Percentiles rank a stretch among this genome's conserved stretches.
Evolutionary conservation across 2,888 invertebrate genomes (phyloP).

Genomic region (Scaptomyza parva): DNA sequence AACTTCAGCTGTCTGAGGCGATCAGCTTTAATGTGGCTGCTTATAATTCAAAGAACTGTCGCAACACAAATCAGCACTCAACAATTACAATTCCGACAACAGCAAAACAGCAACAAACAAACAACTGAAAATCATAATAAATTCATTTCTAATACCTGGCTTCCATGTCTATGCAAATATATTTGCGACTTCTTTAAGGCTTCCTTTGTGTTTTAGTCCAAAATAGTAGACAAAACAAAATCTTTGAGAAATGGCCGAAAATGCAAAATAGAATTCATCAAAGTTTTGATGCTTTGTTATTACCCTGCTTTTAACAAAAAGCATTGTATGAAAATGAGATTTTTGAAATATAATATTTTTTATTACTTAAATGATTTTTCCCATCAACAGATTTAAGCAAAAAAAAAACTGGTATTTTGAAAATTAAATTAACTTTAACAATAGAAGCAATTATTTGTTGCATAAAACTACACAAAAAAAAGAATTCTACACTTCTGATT

Average conservation of each 20-base stretch:
- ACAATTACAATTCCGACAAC: constrained; percentile 33
- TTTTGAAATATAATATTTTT: too few relatives aligned
- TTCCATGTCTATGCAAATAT: constrained; percentile 28
- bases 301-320: not conserved
- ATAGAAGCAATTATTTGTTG: not conserved
- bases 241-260: not conserved
- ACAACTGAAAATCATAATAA: constrained; percentile 51
- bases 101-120: constrained; percentile 28
- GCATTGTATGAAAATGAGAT: too few relatives aligned
- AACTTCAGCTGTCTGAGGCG: constrained; percentile 40
- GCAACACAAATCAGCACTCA: constrained; percentile 28
- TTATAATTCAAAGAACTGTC: constrained; percentile 14
- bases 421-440: not conserved
- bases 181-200: not conserved
- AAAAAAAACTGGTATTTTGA: too few relatives aligned
- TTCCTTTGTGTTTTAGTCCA: constrained; percentile 17
- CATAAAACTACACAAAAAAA: not conserved
- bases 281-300: not conserved
- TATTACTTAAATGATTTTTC: too few relatives aligned
- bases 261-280: constrained; percentile 4
- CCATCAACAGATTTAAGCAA: too few relatives aligned
- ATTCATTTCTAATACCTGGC: constrained; percentile 53
- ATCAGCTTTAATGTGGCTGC: constrained; percentile 50
- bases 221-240: constrained; percentile 8
- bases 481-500: not conserved